These are phyloP conservation scores for Telenomus remus DNA, from an alignment of 1,140 invertebrate species.

Conservation along the genomic window DNA sequence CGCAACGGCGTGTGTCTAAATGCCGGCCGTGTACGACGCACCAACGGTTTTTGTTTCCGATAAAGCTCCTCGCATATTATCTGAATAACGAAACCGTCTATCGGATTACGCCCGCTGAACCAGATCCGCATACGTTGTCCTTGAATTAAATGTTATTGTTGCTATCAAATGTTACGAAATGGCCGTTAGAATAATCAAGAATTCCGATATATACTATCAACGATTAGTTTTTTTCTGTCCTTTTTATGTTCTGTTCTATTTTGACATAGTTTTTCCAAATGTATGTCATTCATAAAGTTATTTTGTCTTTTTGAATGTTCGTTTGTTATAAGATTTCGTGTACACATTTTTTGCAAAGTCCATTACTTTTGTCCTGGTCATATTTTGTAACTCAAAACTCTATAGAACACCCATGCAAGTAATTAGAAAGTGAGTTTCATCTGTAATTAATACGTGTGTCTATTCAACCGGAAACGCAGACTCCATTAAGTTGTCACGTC, in stretches of 20 bases:
- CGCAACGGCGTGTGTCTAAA: constrained; percentile 28
- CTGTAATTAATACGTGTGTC: constrained; percentile 24
- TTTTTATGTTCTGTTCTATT: background rate
- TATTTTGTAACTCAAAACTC: background rate
- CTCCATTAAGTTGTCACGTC: constrained; percentile 34
- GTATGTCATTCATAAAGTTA: too few relatives aligned
- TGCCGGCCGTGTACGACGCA: constrained; percentile 22
- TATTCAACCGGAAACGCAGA: constrained; percentile 26
- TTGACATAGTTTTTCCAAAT: background rate
- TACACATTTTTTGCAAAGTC: too few relatives aligned
- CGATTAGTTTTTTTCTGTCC: background rate
- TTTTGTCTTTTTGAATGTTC: too few relatives aligned
- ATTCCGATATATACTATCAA: background rate
- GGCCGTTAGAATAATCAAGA: constrained; percentile 12
- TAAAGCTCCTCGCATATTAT: constrained; percentile 34
- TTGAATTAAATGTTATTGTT: constrained; percentile 34
- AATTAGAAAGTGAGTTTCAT: constrained; percentile 10
- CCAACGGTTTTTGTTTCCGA: constrained; percentile 18
- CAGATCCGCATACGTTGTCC: constrained; percentile 37
- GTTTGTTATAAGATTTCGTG: too few relatives aligned
- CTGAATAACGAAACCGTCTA: constrained; percentile 50
- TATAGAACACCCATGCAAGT: background rate
- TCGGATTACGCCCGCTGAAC: constrained; percentile 52
- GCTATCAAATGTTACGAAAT: constrained; percentile 26
- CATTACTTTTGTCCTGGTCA: background rate